Percentiles rank a stretch among this genome's conserved stretches.
Evolutionary conservation across 2,888 invertebrate species (phyloP).

Genomic region (Trisateles emortualis): DNA sequence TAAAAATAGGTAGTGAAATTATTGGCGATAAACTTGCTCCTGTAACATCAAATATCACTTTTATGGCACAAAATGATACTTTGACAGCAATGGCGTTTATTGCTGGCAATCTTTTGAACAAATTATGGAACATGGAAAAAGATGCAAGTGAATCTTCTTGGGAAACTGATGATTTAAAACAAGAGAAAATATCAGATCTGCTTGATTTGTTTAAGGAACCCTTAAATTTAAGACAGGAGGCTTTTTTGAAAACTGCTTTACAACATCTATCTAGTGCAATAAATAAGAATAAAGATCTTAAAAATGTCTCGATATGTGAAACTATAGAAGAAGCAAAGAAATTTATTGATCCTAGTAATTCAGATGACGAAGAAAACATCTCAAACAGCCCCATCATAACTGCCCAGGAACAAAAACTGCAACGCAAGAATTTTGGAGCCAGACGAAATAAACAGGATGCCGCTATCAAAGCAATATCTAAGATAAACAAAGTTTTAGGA

Average conservation of each 20-base stretch:
- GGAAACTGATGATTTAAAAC: slow-evolving; percentile 71
- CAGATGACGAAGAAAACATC: slow-evolving; percentile 5
- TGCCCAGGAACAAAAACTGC: background rate
- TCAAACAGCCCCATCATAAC: no score
- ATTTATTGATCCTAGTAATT: slow-evolving; percentile 26
- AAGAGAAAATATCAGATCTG: slow-evolving; percentile 73
- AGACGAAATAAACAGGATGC: slow-evolving; percentile 16
- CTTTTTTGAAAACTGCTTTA: slow-evolving; percentile 71
- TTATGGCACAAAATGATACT: slow-evolving; percentile 79
- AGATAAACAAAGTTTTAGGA: slow-evolving; percentile 67
- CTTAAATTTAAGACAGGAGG: slow-evolving; percentile 73
- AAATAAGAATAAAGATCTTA: slow-evolving; percentile 59
- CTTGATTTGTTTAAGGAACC: slow-evolving; percentile 79
- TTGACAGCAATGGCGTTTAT: slow-evolving; percentile 79
- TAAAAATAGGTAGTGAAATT: slow-evolving; percentile 67
- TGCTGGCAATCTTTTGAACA: slow-evolving; percentile 79
- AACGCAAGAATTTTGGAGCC: slow-evolving; percentile 11
- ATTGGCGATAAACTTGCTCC: slow-evolving; percentile 68
- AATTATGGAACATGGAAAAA: slow-evolving; percentile 79
- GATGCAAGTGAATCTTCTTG: slow-evolving; percentile 60
- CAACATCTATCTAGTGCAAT: slow-evolving; percentile 70
- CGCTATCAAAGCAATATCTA: slow-evolving; percentile 56
- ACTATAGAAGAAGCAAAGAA: slow-evolving; percentile 54
- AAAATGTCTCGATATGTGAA: slow-evolving; percentile 70
- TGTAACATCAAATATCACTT: slow-evolving; percentile 76